Evolutionary conservation across 2,888 invertebrate species (phyloP).

Genomic region (Oasisia sp.): DNA sequence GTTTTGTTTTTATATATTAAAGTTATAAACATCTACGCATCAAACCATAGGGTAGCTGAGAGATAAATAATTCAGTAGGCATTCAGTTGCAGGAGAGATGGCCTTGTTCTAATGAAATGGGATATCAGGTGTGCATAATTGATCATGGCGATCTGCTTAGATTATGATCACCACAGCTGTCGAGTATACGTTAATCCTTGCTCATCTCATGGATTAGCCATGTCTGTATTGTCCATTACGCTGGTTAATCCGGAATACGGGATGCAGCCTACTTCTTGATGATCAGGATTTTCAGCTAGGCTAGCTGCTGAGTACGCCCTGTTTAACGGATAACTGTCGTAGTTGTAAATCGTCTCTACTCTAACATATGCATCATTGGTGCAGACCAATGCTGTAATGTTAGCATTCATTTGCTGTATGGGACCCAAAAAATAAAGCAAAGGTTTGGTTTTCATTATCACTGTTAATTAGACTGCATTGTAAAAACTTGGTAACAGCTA

Average conservation of each 20-base stretch:
- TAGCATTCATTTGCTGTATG: background rate
- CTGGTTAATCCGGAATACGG: background rate
- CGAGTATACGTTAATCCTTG: background rate
- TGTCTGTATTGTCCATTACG: background rate
- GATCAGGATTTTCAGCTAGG: background rate
- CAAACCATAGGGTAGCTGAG: background rate
- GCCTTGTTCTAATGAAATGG: constrained; percentile 9
- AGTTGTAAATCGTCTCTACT: background rate
- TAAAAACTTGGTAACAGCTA: too few species aligned
- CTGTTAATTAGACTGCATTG: too few species aligned
- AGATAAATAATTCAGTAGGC: background rate
- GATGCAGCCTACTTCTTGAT: background rate
- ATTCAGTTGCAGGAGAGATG: background rate
- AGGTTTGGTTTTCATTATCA: too few species aligned
- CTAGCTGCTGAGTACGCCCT: background rate
- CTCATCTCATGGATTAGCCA: background rate
- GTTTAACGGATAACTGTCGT: background rate
- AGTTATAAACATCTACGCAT: background rate
- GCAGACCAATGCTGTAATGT: background rate
- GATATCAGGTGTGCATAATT: background rate
- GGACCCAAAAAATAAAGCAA: too few species aligned
- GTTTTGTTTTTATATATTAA: background rate
- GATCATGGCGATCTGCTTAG: background rate
- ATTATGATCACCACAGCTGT: constrained; percentile 1
- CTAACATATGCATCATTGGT: background rate